Evolutionary conservation across 2,888 invertebrate species (phyloP), one percentile per base, ranked within the genome.

Genomic region (Nemurella pictetii): DNA sequence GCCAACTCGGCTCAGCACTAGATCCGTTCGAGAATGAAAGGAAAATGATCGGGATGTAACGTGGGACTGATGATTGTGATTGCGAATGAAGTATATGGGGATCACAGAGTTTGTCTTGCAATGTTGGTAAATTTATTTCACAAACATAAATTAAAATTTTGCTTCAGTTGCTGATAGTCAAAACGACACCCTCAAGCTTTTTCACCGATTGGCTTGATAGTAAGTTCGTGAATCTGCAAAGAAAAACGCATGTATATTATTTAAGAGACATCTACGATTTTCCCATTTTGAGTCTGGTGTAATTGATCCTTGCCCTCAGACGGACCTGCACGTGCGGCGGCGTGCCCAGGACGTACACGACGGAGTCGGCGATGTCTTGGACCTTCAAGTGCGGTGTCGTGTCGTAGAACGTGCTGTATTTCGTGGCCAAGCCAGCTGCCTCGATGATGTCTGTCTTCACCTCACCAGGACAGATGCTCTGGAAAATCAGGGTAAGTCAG

Each of bases 381-480:
- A 89, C 85, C 30, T 88, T 80, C 74, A 89, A 86, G 9, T 86
- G 85, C 74, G 88, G 85, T 2, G 73, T 83, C 12, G 55, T 55
- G 15, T 55, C 55, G 55, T 55, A 55, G 55, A 20, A 55, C 15
- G 9, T 55, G 55, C 55, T 28, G 30, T 30, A 30, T 5, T 83
- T 30, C n/a, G 7, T 15, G 9, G 85, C 86, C 80, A 87, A 85
- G 20, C 87, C 84, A 0, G 29, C 74, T 9, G 84, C 83, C 28
- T 87, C 86, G 0, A 83, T 84, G 7, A 89, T 26, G 5, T 89
- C 89, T 0, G 90, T 90, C 4, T 86, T 85, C 0, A 90, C 90
- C 0, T 87, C 86, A 15, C 90, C 90, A 0, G 90, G 90, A 82
- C 89, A 90, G 78, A 90, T 87, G 80, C 89, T 90, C 90, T 90